Conservation (phyloP, 2,888 invertebrate genomes). For the Thelaira solivaga region DNA sequence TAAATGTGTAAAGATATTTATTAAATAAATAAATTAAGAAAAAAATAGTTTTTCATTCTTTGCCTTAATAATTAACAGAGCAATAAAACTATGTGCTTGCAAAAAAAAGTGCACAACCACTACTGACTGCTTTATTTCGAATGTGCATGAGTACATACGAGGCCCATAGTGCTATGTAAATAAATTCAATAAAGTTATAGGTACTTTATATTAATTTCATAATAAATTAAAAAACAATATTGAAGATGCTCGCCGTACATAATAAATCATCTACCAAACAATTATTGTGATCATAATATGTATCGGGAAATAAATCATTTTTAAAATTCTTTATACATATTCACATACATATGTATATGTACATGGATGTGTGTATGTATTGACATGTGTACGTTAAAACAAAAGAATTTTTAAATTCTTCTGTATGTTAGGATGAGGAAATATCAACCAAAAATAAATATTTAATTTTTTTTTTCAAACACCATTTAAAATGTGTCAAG, state of each 20-base stretch:
- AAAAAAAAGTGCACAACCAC: conserved; percentile 9
- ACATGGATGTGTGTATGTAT: not conserved
- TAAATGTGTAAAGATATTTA: too few relatives aligned
- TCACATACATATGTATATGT: not conserved
- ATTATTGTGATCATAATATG: conserved; percentile 20
- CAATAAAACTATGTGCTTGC: conserved; percentile 23
- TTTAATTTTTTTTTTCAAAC: not conserved
- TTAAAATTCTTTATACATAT: too few relatives aligned
- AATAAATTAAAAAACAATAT: too few relatives aligned
- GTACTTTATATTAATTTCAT: too few relatives aligned
- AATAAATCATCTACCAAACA: too few relatives aligned
- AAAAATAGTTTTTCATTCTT: conserved; percentile 9
- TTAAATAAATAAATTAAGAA: too few relatives aligned
- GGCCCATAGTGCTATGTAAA: too few relatives aligned
- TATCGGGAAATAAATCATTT: conserved; percentile 28
- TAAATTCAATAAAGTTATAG: too few relatives aligned
- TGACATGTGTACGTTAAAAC: conserved; percentile 23
- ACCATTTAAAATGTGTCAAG: conserved; percentile 50
- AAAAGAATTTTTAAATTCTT: not conserved
- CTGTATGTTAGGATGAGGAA: conserved; percentile 17
- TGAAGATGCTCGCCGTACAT: too few relatives aligned
- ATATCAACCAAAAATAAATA: conserved; percentile 11
- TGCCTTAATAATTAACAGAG: conserved; percentile 44
- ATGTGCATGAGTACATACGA: too few relatives aligned
- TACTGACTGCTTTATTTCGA: too few relatives aligned